Percentiles rank a stretch among this genome's conserved stretches.
Conservation (phyloP, 2,113 vertebrate genomes). For the Notarius quadriscutis region DNA sequence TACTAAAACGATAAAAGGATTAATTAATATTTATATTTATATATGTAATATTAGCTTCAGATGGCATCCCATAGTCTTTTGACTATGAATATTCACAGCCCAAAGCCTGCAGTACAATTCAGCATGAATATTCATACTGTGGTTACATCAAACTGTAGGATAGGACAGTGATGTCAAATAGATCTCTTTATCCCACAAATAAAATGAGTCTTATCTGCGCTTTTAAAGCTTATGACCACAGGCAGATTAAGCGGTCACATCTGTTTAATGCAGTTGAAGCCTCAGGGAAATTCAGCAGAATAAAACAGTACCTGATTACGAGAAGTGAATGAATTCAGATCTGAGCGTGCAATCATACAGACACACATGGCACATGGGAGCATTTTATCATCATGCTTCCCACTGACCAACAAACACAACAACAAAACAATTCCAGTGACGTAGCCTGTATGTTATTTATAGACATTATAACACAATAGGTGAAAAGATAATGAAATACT, state of each 20-base stretch:
- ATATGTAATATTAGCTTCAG: not conserved
- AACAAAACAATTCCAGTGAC: not conserved
- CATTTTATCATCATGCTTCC: not conserved
- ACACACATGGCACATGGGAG: not conserved
- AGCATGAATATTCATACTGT: too few species aligned
- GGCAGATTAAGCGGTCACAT: not conserved
- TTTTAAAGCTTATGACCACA: not conserved
- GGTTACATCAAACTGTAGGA: not conserved
- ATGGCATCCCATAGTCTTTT: not conserved
- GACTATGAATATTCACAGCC: not conserved
- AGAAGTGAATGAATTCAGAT: not conserved
- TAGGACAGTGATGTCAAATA: not conserved
- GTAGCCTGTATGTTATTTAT: not conserved
- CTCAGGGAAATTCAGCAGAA: not conserved
- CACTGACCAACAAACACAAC: not conserved
- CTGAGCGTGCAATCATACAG: not conserved
- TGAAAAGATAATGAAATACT: not conserved
- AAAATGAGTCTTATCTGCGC: not conserved
- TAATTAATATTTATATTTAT: not conserved
- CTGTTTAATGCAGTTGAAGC: slow-evolving; percentile 5
- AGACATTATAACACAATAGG: not conserved
- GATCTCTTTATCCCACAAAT: not conserved
- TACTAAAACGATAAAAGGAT: too few species aligned
- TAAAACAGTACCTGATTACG: not conserved
- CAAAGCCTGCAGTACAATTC: not conserved